phyloP scores from a whole-genome alignment of 2,113 vertebrate genomes.

The Raja brachyura region DNA sequence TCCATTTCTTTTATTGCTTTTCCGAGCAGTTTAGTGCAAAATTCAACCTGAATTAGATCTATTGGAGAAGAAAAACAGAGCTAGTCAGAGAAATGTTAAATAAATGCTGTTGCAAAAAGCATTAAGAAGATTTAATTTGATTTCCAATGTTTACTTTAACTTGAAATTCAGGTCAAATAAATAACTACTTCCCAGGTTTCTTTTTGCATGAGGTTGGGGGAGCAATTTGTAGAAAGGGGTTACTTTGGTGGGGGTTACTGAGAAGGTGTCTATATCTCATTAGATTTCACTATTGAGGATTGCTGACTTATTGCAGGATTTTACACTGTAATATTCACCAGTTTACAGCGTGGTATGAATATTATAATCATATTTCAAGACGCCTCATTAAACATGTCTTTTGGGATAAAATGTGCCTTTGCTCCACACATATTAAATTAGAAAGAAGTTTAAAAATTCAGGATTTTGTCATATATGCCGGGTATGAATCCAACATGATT shows the following conservation, averaged over 20 bases:
- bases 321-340: constrained; percentile 31
- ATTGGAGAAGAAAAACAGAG: neutral
- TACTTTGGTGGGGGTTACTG: neutral
- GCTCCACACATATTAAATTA: constrained; percentile 27
- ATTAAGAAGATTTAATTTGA: neutral
- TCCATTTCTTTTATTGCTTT: neutral
- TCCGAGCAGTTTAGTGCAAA: neutral
- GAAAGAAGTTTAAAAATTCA: constrained; percentile 36
- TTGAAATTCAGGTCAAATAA: neutral
- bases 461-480: constrained; percentile 23
- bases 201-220: too few relatives aligned
- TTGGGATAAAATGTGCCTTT: constrained; percentile 35
- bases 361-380: constrained; percentile 39
- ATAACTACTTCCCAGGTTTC: neutral
- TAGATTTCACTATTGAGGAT: constrained; percentile 26
- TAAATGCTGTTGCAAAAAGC: neutral
- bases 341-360: constrained; percentile 34
- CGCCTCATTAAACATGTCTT: constrained; percentile 35
- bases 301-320: constrained; percentile 24
- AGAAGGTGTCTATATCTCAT: neutral
- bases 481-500: constrained; percentile 22
- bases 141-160: neutral
- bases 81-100: neutral
- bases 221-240: neutral
- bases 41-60: neutral